phyloP scores from a whole-genome alignment of 2,113 vertebrate species.

The Sander vitreus region DNA sequence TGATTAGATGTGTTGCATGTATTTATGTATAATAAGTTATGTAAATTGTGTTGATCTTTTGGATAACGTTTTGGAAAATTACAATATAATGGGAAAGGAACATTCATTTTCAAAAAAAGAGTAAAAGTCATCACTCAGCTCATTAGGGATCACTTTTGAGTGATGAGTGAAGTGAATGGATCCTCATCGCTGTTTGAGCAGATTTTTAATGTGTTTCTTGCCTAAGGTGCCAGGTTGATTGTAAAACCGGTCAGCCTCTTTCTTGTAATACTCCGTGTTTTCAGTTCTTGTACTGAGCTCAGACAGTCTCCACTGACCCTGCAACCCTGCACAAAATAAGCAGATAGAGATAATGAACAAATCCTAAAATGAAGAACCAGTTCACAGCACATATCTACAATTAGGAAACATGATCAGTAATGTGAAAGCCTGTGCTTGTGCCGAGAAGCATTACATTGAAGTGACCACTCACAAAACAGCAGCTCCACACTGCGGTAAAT shows the following conservation, averaged over 20 bases:
- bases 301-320: slow-evolving; percentile 30
- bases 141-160: slow-evolving; percentile 42
- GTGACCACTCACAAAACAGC: slow-evolving; percentile 11
- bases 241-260: slow-evolving; percentile 53
- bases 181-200: slow-evolving; percentile 38
- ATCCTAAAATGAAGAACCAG: slow-evolving; percentile 28
- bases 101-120: not conserved
- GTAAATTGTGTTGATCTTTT: not conserved
- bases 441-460: slow-evolving; percentile 8
- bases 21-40: not conserved
- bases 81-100: not conserved
- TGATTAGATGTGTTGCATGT: too few relatives aligned
- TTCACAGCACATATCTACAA: slow-evolving; percentile 15
- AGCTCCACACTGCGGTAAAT: not conserved
- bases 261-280: slow-evolving; percentile 34
- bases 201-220: slow-evolving; percentile 53
- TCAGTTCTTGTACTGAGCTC: slow-evolving; percentile 40
- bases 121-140: slow-evolving; percentile 31
- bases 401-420: slow-evolving; percentile 33
- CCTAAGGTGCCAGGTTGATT: slow-evolving; percentile 46
- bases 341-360: slow-evolving; percentile 28
- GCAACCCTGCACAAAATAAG: slow-evolving; percentile 22
- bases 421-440: slow-evolving; percentile 8
- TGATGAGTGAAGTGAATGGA: too few relatives aligned
- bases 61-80: not conserved